Evolutionary conservation across 1,140 invertebrate species (phyloP), one percentile per base, ranked within the genome.

Genomic region (Procambarus virginalis): DNA sequence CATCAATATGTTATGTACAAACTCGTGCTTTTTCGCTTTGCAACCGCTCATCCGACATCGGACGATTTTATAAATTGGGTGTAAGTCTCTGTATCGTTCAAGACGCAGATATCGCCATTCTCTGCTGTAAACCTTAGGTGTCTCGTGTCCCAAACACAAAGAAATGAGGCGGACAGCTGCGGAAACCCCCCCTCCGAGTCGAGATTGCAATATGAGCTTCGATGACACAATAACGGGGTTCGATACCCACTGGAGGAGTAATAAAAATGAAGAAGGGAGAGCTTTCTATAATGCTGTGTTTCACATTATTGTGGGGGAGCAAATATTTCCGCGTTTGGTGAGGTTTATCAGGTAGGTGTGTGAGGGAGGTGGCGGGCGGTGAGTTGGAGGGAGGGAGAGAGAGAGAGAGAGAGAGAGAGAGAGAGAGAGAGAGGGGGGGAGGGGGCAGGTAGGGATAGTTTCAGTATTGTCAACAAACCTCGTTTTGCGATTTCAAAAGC

Each of bases 131-230:
- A 9, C 83, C 46, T 68, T 49, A 46, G 49, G 22, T 17, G 51
- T 22, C 10, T 60, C 75, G 76, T 78, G 84, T 86, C 84, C 84
- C 73, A 86, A 86, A 86, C 84, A 60, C 73, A 86, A 86, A 86
- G 84, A 76, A 78, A 86, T 75, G 78, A 49, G 75, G 75, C 70
- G 75, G 84, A 22, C 14, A n/a, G 70, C 12, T 34, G 55, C 84
- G 75, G 84, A 22, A 86, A 86, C 14, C 48, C 70, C 70, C 68
- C 70, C 49, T 20, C 55, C 60, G 4, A 78, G 84, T 86, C 84
- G 84, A 86, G 84, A 86, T 86, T 86, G 84, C 84, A 86, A 86
- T 86, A 86, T 86, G 84, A 86, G 84, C 84, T 86, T 76, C 68
- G 84, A 86, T 86, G 84, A 76, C 84, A 75, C 84, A 78, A 60